Evolutionary conservation across 1,140 invertebrate species (phyloP), one percentile per base, ranked within the genome.

Genomic region (Heliothis virescens): DNA sequence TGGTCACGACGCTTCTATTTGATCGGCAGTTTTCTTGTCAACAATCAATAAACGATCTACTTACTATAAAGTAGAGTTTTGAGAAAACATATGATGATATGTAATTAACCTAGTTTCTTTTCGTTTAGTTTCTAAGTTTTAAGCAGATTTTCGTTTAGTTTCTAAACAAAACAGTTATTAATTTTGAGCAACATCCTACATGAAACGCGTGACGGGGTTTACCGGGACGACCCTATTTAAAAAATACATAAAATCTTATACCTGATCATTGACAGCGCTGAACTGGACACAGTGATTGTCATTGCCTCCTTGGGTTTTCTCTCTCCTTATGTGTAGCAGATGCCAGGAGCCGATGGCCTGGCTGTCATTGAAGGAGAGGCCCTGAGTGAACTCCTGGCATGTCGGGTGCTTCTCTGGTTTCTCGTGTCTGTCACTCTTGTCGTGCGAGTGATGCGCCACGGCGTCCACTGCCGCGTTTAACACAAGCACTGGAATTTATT

Each of bases 261-360:
- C 92, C 86, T 90, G 53, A 75, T 91, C 87, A 69, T 60, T 81
- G 13, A 94, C 85, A 15, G 79, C 69, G 16, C 83, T 80, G 72
- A 94, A 91, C 50, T 91, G 84, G 3, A 94, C 88, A 65, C 91
- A 94, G 16, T 92, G 89, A 0, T 88, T 82, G 21, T 92, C 90
- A 16, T 86, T 89, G 10, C 87, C 82, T 13, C 86, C 89, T 57
- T 90, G 89, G 1, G 84, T 84, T 67, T 87, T 87, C 69, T 91
- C 86, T 7, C 87, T 90, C 80, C 83, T 89, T 41, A 89, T 90
- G 69, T 92, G 89, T n/a, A 92, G 82, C 29, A 92, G 84, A 72
- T 91, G 90, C 92, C 92, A 94, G 9, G 85, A 82, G 10, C 92
- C 92, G 7, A 91, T 63, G 1, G 90, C 91, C 47, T 91, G 86